Evolutionary conservation across 2,113 vertebrate genomes (phyloP), one percentile per base, ranked within the genome.

Genomic region (Muscicapa adusta): DNA sequence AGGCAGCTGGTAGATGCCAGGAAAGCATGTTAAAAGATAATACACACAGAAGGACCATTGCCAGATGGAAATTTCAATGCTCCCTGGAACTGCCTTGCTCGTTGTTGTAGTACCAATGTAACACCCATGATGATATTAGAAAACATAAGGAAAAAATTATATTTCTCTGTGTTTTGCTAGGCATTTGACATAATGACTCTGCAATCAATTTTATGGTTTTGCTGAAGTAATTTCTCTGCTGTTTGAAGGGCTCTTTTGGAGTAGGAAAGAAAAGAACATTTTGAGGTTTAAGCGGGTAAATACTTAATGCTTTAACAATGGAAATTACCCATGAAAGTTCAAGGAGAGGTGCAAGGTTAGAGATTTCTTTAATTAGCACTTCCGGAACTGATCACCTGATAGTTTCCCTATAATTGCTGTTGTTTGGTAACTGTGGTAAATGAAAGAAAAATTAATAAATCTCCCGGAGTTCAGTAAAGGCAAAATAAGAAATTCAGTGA

Each of bases 1-100:
- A 77, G 88, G 79, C 92, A 86, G 82, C 72, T 84, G 75, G 54
- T 56, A 84, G 71, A 56, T 84, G 67, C 63, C 79, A 90, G 63
- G 66, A 86, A 85, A 90, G 26, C 72, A 31, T 80, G 75, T 80
- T 62, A 74, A 70, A 74, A 80, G 75, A 78, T 58, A 77, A 92
- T 83, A 70, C 33, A 56, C 47, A 71, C 82, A 94, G 88, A 93
- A 92, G 88, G 91, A 77, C 54, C 60, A 67, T 31, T 93, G 75
- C 67, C 88, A 93, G 57, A 56, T 95, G 85, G 66, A 94, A 92
- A 86, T 63, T 83, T 73, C n/a, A 45, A 10, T 57, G 85, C 36
- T 89, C 13, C 5, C 81, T 85, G 68, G 50, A 92, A 81, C 29
- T 84, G 65, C 25, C 43, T 85, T 68, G 34, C 47, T 58, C 1